Conservation (phyloP, 1,140 invertebrate genomes). For the Pseudobourletiella spinata region DNA sequence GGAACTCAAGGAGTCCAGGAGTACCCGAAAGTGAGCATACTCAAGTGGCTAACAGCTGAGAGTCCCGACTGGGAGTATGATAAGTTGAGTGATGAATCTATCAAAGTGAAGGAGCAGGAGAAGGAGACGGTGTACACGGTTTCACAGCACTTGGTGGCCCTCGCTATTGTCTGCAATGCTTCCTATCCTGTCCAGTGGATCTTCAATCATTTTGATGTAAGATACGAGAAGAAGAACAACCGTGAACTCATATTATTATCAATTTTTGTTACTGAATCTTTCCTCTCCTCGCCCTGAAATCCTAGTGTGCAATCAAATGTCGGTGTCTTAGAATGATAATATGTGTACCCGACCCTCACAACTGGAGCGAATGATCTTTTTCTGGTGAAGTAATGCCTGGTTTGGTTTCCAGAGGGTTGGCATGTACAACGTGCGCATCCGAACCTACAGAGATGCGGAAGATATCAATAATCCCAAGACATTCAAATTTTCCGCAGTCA, state of each 20-base stretch:
- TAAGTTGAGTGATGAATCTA: slow-evolving; percentile 11
- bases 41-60: neutral
- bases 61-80: slow-evolving; percentile 8
- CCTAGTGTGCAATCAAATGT: too few species aligned
- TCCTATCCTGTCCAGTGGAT: slow-evolving; percentile 25
- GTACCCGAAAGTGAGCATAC: neutral
- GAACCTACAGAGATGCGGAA: neutral
- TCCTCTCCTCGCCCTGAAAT: too few species aligned
- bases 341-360: too few species aligned
- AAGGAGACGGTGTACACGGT: slow-evolving; percentile 11
- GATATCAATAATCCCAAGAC: slow-evolving; percentile 5
- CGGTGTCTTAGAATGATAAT: too few species aligned
- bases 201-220: slow-evolving; percentile 14
- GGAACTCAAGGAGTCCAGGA: neutral
- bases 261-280: neutral
- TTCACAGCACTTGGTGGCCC: slow-evolving; percentile 13
- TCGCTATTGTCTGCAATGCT: slow-evolving; percentile 24
- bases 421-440: slow-evolving; percentile 16
- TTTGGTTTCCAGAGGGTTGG: neutral
- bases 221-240: too few species aligned
- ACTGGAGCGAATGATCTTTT: too few species aligned
- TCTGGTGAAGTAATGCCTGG: too few species aligned
- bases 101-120: slow-evolving; percentile 10
- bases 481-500: slow-evolving; percentile 6
- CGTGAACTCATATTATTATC: neutral